phyloP scores from a whole-genome alignment of 2,113 vertebrate species.

The Labeo rohita region DNA sequence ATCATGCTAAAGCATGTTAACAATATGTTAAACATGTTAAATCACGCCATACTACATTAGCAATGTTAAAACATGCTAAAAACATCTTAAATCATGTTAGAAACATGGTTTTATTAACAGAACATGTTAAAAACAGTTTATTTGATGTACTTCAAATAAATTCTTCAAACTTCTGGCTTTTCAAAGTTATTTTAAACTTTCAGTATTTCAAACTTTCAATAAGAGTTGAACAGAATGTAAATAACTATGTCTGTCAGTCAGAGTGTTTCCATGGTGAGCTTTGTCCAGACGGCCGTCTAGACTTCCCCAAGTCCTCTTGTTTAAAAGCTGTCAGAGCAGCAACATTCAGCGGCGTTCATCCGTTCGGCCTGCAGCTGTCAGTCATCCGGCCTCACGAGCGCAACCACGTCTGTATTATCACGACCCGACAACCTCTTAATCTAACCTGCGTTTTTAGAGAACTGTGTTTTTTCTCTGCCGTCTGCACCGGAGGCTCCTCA shows the following conservation, averaged over 20 bases:
- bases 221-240: neutral
- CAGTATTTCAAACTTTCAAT: neutral
- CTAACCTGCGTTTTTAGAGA: neutral
- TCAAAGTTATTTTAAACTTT: too few species aligned
- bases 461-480: neutral
- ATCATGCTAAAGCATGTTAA: too few species aligned
- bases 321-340: slow-evolving; percentile 16
- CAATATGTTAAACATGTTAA: too few species aligned
- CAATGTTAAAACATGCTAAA: too few species aligned
- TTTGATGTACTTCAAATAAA: too few species aligned
- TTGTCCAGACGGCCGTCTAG: neutral
- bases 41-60: too few species aligned
- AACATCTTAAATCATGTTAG: too few species aligned
- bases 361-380: slow-evolving; percentile 32
- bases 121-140: too few species aligned
- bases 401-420: slow-evolving; percentile 17
- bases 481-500: slow-evolving; percentile 6
- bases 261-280: neutral
- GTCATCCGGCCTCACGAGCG: neutral
- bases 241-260: neutral
- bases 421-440: slow-evolving; percentile 30
- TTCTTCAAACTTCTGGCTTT: too few species aligned
- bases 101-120: too few species aligned
- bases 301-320: neutral
- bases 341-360: neutral